Conservation (phyloP, 2,113 vertebrate species). For the Apaloderma vittatum region DNA sequence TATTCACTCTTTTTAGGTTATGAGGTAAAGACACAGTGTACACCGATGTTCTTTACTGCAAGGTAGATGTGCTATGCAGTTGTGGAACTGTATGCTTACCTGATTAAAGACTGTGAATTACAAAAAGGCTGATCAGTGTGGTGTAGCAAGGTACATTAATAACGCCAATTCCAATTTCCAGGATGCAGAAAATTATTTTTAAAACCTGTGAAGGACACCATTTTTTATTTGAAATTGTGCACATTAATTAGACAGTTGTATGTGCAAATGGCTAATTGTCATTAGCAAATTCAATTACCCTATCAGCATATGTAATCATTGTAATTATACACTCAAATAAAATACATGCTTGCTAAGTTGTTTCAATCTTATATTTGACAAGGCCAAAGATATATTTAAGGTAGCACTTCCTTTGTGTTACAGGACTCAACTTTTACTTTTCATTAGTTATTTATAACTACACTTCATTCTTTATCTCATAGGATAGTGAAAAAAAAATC, state of each 20-base stretch:
- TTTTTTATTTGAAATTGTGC: neutral
- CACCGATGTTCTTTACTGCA: neutral
- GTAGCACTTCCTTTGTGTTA: neutral
- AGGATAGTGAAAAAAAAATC: neutral
- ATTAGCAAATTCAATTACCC: neutral
- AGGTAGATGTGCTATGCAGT: neutral
- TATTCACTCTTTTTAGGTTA: neutral
- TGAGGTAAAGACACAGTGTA: neutral
- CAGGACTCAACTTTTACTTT: neutral
- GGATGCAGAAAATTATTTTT: neutral
- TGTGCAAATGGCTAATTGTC: slow-evolving; percentile 16
- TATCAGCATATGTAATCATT: neutral
- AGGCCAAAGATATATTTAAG: neutral
- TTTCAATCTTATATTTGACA: neutral
- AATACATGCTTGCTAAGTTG: neutral
- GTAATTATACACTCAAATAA: neutral
- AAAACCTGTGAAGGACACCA: neutral
- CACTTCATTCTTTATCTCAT: slow-evolving; percentile 21
- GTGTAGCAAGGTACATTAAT: neutral
- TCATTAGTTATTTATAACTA: neutral
- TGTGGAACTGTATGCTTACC: neutral
- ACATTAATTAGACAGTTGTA: neutral
- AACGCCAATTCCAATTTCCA: neutral
- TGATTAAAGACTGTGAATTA: neutral
- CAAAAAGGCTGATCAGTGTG: neutral